phyloP scores from a whole-genome alignment of 2,113 vertebrate species.

The Tupaia chinensis region DNA sequence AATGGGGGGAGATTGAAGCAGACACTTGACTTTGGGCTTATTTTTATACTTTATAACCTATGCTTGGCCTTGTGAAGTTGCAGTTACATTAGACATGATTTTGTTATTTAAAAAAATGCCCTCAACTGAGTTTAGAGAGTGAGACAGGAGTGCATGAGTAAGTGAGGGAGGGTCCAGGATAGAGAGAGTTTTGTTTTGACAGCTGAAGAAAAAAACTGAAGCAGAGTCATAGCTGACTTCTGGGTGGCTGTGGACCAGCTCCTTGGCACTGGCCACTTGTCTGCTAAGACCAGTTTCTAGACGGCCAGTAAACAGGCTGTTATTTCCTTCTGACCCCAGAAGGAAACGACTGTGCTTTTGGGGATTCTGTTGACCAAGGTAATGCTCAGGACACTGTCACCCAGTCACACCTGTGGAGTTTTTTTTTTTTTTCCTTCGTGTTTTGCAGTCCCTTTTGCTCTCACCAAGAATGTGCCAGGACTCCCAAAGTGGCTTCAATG shows the following conservation, averaged over 20 bases:
- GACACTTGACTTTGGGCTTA: constrained; percentile 58
- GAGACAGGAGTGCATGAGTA: not conserved
- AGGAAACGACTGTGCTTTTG: not conserved
- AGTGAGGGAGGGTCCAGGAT: not conserved
- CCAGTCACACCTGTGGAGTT: not conserved
- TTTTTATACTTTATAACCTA: constrained; percentile 36
- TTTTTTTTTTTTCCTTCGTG: not conserved
- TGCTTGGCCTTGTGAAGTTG: not conserved
- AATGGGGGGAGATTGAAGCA: constrained; percentile 23
- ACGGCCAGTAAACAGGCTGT: not conserved
- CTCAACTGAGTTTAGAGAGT: not conserved
- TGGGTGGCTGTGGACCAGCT: not conserved
- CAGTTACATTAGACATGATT: not conserved
- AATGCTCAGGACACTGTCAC: not conserved
- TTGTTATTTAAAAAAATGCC: constrained; percentile 45
- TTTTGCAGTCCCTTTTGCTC: not conserved
- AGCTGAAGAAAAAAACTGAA: constrained; percentile 43
- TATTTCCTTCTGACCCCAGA: constrained; percentile 38
- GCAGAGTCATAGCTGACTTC: not conserved
- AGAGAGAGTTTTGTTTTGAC: constrained; percentile 72
- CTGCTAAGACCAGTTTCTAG: not conserved
- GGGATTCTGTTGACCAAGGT: constrained; percentile 19
- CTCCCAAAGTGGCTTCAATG: not conserved
- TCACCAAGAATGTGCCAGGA: not conserved
- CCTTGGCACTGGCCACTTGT: not conserved